Evolutionary conservation across 2,113 vertebrate genomes (phyloP), one percentile per base, ranked within the genome.

Genomic region (Dunckerocampus dactyliophorus): DNA sequence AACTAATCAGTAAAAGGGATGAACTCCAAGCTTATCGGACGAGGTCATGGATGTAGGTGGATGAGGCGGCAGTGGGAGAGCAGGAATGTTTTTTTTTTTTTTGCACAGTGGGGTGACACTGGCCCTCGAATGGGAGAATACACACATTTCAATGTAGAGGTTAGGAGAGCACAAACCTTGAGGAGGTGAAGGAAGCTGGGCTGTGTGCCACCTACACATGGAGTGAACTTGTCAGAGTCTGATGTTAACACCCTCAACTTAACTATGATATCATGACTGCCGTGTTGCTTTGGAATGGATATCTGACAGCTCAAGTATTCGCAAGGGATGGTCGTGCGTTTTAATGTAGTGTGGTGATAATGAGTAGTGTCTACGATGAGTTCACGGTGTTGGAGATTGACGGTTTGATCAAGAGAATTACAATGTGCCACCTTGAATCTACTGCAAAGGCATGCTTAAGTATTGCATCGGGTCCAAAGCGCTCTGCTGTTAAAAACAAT

Each of bases 1-100:
- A 86, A 88, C 88, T 84, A 87, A 87, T 89, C 85, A 87, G 79
- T 74, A 81, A 80, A 82, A 84, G 71, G 81, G 83, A 87, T 86
- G 81, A 88, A 85, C 79, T 87, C 82, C 82, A 80, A 75, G 83
- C 81, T 85, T 83, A 83, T 80, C 82, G 70, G 71, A 77, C 56
- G 76, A 80, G 85, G 83, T 85, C 83, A 74, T 52, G 73, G 80
- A 68, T 83, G 85, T 82, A 81, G 79, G 82, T 86, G 85, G 86
- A 80, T 57, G 79, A 80, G 81, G 82, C 71, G 55, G 72, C 67
- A 62, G 76, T 75, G 75, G 79, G 62, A 77, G 76, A 74, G 71
- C 71, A 72, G 77, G 77, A 69, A 82, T 82, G 77, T 76, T 86
- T 85, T 82, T 70, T 75, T 42, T 6, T 39, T 42, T 56, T 71